phyloP scores from a whole-genome alignment of 2,113 vertebrate species.

The Plecturocebus donacophilus region DNA sequence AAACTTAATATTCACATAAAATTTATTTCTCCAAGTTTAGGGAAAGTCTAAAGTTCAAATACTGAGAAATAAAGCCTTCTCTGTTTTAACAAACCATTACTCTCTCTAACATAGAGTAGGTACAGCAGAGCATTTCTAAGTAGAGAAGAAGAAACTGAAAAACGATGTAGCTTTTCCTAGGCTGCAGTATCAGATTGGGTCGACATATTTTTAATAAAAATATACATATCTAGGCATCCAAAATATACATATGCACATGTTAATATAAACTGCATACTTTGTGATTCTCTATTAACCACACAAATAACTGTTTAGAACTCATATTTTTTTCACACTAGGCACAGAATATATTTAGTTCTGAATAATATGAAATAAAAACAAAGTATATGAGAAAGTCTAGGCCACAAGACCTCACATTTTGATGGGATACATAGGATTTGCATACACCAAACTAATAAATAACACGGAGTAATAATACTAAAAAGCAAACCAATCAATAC shows the following conservation, averaged over 20 bases:
- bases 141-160: background rate
- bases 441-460: background rate
- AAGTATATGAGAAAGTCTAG: background rate
- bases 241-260: background rate
- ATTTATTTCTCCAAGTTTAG: background rate
- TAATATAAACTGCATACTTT: background rate
- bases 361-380: conserved; percentile 1
- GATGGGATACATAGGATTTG: background rate
- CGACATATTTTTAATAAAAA: background rate
- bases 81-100: background rate
- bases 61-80: background rate
- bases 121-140: background rate
- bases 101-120: background rate
- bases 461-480: background rate
- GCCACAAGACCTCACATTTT: background rate
- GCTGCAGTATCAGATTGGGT: background rate
- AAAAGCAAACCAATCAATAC: background rate
- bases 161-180: background rate
- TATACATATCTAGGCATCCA: background rate
- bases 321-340: background rate
- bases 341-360: background rate
- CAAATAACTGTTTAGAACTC: background rate
- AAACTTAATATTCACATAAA: background rate
- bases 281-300: background rate
- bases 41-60: background rate